Evolutionary conservation across 2,797 vertebrate genomes (phyloP).

Genomic region (Onychomys leucogaster): DNA sequence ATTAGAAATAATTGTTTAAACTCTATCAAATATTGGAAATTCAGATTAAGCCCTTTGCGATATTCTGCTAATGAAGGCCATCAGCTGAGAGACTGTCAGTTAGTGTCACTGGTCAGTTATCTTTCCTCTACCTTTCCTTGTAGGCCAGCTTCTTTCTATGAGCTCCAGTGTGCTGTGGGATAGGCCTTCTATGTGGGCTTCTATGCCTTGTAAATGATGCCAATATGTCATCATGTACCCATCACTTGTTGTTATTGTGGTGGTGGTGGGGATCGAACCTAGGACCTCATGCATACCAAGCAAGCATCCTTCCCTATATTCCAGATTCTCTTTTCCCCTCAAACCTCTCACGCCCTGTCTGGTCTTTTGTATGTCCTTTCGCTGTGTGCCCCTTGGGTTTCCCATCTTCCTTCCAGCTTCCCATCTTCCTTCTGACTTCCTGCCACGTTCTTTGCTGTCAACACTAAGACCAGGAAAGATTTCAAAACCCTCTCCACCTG

Average conservation of each 20-base stretch:
- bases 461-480: not conserved
- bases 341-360: not conserved
- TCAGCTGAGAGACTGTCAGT: slow-evolving; percentile 11
- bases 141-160: not conserved
- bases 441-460: not conserved
- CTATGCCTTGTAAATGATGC: not conserved
- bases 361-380: not conserved
- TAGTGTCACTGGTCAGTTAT: not conserved
- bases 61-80: slow-evolving; percentile 55
- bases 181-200: too few relatives aligned
- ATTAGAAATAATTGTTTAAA: slow-evolving; percentile 71
- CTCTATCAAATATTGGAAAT: slow-evolving; percentile 65
- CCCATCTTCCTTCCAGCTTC: not conserved
- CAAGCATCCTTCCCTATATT: not conserved
- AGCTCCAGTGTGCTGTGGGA: not conserved
- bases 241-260: not conserved
- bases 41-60: slow-evolving; percentile 61
- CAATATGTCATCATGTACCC: not conserved
- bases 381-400: not conserved
- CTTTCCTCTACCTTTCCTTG: not conserved
- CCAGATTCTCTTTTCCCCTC: not conserved
- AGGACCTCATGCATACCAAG: not conserved
- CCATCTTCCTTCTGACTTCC: accelerated
- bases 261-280: not conserved
- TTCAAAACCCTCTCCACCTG: not conserved